phyloP scores from a whole-genome alignment of 2,797 vertebrate genomes.

The Furcifer pardalis region DNA sequence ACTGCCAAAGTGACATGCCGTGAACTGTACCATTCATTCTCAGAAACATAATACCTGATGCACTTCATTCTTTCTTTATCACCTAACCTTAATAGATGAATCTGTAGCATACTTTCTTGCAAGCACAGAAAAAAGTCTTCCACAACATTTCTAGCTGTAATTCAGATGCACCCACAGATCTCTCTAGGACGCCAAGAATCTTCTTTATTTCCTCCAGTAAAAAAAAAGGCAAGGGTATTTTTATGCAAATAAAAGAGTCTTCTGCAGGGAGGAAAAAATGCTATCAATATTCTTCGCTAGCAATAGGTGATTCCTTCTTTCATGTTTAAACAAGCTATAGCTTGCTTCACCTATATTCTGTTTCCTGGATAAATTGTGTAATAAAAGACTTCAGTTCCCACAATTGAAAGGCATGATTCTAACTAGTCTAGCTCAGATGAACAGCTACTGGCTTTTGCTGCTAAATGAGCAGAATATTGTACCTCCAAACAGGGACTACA shows the following conservation, averaged over 20 bases:
- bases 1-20: background rate
- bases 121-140: conserved; percentile 6
- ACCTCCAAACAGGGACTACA: background rate
- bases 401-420: conserved; percentile 21
- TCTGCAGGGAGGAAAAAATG: background rate
- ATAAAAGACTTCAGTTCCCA: conserved; percentile 33
- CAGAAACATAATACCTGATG: background rate
- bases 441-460: background rate
- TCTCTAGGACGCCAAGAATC: background rate
- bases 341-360: conserved; percentile 39
- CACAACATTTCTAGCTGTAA: conserved; percentile 3
- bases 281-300: background rate
- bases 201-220: conserved; percentile 18
- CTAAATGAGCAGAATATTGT: background rate
- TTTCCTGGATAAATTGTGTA: conserved; percentile 45
- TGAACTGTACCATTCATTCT: background rate
- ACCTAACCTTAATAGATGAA: background rate
- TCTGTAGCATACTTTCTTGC: background rate
- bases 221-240: background rate
- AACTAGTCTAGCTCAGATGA: conserved; percentile 15
- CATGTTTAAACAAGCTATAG: conserved; percentile 31
- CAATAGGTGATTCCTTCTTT: conserved; percentile 22
- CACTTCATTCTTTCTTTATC: conserved; percentile 18
- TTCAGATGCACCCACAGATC: background rate
- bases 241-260: conserved; percentile 30